phyloP scores from a whole-genome alignment of 2,888 invertebrate genomes.

The Octonoba sinensis region DNA sequence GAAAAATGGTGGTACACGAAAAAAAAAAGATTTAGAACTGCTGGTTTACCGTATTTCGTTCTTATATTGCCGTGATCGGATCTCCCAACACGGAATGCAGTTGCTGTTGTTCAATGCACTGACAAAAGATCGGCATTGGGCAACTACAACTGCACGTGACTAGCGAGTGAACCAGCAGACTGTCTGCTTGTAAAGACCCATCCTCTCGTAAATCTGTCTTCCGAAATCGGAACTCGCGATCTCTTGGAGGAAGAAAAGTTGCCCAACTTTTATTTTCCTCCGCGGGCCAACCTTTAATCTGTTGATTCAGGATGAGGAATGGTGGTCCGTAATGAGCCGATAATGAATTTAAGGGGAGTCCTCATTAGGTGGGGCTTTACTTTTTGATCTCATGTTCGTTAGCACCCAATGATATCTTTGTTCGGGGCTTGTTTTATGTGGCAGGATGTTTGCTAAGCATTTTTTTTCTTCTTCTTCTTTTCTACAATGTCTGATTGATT shows the following conservation, averaged over 20 bases:
- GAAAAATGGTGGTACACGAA: too few species aligned
- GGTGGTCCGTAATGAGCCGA: slow-evolving; percentile 40
- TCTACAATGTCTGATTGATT: too few species aligned
- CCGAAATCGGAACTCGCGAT: too few species aligned
- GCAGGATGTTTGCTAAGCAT: slow-evolving; percentile 7
- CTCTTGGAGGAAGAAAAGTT: too few species aligned
- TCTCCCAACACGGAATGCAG: too few species aligned
- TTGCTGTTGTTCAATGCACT: too few species aligned
- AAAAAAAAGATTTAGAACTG: too few species aligned
- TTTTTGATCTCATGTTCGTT: slow-evolving; percentile 7
- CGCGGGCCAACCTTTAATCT: slow-evolving; percentile 6
- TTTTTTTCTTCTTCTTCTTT: slow-evolving; percentile 6
- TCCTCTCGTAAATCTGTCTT: slow-evolving; percentile 37
- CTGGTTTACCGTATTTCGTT: too few species aligned
- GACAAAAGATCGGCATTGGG: neutral
- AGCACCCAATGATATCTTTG: neutral
- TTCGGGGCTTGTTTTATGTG: slow-evolving; percentile 5
- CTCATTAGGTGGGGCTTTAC: slow-evolving; percentile 24
- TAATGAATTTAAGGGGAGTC: slow-evolving; percentile 32
- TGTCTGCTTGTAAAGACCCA: slow-evolving; percentile 7
- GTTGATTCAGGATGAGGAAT: slow-evolving; percentile 17
- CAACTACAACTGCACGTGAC: slow-evolving; percentile 17
- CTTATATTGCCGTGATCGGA: too few species aligned
- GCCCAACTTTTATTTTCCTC: neutral
- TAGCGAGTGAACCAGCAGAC: slow-evolving; percentile 49